A percentile compares a stretch with the other conserved stretches of the same genome.
phyloP scores from a whole-genome alignment of 1,140 invertebrate genomes.

The Drosophila trapezifrons region DNA sequence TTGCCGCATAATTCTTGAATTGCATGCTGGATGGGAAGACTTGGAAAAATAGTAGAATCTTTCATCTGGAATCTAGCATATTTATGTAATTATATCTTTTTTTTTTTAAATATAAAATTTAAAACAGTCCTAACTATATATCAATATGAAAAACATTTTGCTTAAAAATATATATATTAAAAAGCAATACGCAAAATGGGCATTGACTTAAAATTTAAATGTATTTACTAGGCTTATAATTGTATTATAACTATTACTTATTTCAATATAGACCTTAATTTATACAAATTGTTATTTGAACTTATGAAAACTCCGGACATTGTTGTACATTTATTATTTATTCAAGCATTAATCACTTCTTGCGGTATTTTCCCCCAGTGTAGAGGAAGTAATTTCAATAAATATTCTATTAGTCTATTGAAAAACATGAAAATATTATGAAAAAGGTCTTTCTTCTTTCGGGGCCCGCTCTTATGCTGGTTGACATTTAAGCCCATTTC shows the following conservation, averaged over 20 bases:
- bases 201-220: too few relatives aligned
- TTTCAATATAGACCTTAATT: too few relatives aligned
- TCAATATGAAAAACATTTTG: too few relatives aligned
- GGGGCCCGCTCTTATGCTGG: constrained; percentile 61
- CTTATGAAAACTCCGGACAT: too few relatives aligned
- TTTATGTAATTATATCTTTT: not conserved
- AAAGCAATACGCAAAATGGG: too few relatives aligned
- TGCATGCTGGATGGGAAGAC: constrained; percentile 38
- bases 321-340: not conserved
- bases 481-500: constrained; percentile 69
- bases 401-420: constrained; percentile 49
- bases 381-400: constrained; percentile 17
- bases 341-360: not conserved
- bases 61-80: not conserved
- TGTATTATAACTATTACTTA: too few relatives aligned
- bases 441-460: constrained; percentile 43
- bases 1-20: constrained; percentile 73
- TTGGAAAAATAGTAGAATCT: not conserved
- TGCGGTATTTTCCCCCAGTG: constrained; percentile 3
- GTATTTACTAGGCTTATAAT: too few relatives aligned
- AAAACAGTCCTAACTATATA: too few relatives aligned
- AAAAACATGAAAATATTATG: constrained; percentile 74
- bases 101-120: too few relatives aligned
- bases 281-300: too few relatives aligned
- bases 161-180: too few relatives aligned